phyloP scores from a whole-genome alignment of 2,113 vertebrate genomes.

The Passer domesticus region DNA sequence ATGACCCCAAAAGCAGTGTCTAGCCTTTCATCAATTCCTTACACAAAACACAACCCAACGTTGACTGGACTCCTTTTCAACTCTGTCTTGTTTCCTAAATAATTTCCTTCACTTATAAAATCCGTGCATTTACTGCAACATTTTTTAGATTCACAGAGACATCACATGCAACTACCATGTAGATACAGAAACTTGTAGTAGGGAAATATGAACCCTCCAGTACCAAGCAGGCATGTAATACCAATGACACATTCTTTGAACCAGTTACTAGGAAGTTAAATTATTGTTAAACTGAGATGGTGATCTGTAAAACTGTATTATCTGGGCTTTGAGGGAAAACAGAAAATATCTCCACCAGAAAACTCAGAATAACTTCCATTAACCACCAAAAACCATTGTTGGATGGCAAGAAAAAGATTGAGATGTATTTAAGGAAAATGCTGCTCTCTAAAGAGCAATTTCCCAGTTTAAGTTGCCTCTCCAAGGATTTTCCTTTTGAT shows the following conservation, averaged over 20 bases:
- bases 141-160: background rate
- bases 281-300: background rate
- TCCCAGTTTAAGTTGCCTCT: background rate
- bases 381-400: background rate
- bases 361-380: background rate
- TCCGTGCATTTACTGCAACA: background rate
- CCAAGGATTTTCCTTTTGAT: background rate
- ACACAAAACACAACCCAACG: fast-evolving
- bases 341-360: background rate
- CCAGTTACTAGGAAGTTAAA: background rate
- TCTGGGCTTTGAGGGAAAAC: background rate
- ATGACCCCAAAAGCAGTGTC: background rate
- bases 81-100: background rate
- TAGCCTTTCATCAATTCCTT: background rate
- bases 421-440: background rate
- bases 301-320: background rate
- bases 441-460: background rate
- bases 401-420: background rate
- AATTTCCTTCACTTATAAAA: background rate
- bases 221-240: background rate
- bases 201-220: background rate
- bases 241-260: background rate
- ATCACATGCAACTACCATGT: background rate
- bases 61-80: background rate
- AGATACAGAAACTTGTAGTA: fast-evolving